Conservation (phyloP, 2,888 invertebrate genomes). For the Cantharis lateralis region DNA sequence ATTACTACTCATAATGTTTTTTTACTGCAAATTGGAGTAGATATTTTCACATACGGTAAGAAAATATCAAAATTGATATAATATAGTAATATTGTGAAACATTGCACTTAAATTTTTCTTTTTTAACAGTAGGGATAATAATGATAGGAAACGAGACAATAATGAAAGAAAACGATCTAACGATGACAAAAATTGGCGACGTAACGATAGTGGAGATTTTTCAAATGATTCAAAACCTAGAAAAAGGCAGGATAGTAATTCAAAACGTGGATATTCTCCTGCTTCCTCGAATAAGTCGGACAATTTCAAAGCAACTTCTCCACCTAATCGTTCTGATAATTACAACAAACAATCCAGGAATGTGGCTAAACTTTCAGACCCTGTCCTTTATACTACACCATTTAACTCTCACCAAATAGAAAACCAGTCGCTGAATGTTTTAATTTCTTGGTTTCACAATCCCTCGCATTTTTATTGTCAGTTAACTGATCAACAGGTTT, state of each 20-base stretch:
- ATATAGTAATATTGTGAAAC: not conserved
- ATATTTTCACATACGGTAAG: not conserved
- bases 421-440: slow-evolving; percentile 62
- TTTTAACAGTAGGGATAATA: not conserved
- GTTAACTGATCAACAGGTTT: slow-evolving; percentile 43
- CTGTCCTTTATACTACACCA: slow-evolving; percentile 41
- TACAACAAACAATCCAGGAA: not conserved
- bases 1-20: not conserved
- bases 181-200: slow-evolving; percentile 43
- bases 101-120: not conserved
- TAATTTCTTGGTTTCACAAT: slow-evolving; percentile 76
- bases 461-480: slow-evolving; percentile 71
- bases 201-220: not conserved
- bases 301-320: not conserved
- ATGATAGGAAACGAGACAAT: slow-evolving; percentile 28
- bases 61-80: not conserved
- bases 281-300: not conserved
- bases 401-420: slow-evolving; percentile 47
- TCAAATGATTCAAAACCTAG: not conserved
- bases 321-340: not conserved
- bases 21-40: not conserved
- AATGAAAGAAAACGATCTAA: slow-evolving; percentile 46
- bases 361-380: slow-evolving; percentile 30
- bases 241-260: not conserved
- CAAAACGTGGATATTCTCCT: not conserved